phyloP scores from a whole-genome alignment of 2,113 vertebrate species.

The Axis porcinus region DNA sequence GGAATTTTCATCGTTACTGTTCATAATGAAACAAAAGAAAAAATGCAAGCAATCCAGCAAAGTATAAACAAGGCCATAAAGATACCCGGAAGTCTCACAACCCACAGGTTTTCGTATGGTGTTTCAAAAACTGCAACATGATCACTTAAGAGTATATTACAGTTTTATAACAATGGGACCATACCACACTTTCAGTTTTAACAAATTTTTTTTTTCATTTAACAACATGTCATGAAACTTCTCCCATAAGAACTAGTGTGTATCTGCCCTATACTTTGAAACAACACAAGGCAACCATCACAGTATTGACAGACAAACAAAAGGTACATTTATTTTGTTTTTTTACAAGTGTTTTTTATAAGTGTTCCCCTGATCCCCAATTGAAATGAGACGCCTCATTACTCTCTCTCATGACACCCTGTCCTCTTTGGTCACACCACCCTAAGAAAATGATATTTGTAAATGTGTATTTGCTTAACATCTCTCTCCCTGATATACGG shows the following conservation, averaged over 20 bases:
- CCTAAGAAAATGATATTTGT: too few species aligned
- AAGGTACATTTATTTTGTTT: fast-evolving
- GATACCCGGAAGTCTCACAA: not conserved
- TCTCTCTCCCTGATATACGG: not conserved
- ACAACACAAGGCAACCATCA: fast-evolving
- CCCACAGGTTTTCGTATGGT: not conserved
- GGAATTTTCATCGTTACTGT: not conserved
- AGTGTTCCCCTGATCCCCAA: not conserved
- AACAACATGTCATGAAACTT: not conserved
- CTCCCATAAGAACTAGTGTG: fast-evolving
- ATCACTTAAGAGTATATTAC: not conserved
- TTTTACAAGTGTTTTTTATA: not conserved
- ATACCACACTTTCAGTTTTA: not conserved
- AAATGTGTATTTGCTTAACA: fast-evolving
- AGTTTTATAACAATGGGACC: not conserved
- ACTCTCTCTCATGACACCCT: fast-evolving
- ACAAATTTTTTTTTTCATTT: not conserved
- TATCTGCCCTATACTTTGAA: not conserved
- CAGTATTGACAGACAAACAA: not conserved
- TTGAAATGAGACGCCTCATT: too few species aligned
- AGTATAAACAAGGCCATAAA: not conserved
- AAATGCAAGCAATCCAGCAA: slow-evolving; percentile 7
- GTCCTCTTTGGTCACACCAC: not conserved
- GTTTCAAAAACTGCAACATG: not conserved
- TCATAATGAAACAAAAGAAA: not conserved